Percentiles rank a stretch among this genome's conserved stretches.
These are phyloP conservation scores for Pristionchus exspectatus DNA, from an alignment of 2,888 invertebrate species.

Conservation along the genomic window DNA sequence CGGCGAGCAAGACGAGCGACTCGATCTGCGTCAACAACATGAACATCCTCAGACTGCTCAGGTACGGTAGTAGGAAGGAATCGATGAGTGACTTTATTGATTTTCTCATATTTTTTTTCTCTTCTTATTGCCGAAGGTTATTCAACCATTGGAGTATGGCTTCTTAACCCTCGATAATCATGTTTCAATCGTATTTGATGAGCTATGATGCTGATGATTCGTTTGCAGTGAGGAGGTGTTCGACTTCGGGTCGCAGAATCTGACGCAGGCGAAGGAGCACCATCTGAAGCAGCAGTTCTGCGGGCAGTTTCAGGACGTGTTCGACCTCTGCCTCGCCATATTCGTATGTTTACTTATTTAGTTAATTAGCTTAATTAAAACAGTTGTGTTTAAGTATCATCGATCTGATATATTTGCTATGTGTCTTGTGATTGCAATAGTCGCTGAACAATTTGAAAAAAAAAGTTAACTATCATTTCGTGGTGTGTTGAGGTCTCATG, in stretches of 20 bases:
- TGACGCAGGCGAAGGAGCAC: slow-evolving; percentile 98
- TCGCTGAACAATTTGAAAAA: too few species aligned
- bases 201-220: not conserved
- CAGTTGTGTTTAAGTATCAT: too few species aligned
- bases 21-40: slow-evolving; percentile 99
- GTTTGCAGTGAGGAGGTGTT: slow-evolving; percentile 93
- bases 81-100: slow-evolving; percentile 32
- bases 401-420: too few species aligned
- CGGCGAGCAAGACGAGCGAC: slow-evolving; percentile 98
- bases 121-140: too few species aligned
- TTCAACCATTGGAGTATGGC: too few species aligned
- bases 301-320: slow-evolving; percentile 97
- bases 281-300: slow-evolving; percentile 99
- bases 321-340: slow-evolving; percentile 97
- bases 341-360: slow-evolving; percentile 82
- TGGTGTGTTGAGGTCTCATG: too few species aligned
- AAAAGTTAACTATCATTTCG: too few species aligned
- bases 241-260: slow-evolving; percentile 97
- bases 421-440: too few species aligned
- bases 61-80: slow-evolving; percentile 75
- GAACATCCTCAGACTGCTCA: slow-evolving; percentile 95
- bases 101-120: too few species aligned
- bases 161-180: too few species aligned
- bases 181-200: too few species aligned
- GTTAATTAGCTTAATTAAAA: not conserved